Conservation (phyloP, 2,888 invertebrate genomes). For the Drosophila imparisetae region DNA sequence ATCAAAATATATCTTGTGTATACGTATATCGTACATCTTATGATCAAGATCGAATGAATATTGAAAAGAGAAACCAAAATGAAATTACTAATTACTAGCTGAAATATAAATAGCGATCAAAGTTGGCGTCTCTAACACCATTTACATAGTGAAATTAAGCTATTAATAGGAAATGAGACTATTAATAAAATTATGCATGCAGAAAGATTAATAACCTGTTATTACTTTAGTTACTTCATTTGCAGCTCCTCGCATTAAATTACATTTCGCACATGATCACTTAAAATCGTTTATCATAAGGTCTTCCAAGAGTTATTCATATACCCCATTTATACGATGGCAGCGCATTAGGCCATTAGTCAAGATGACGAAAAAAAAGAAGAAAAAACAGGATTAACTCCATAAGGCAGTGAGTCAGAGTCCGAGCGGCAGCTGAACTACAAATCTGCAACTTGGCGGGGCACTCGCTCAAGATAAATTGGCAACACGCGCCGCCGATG, state of each 20-base stretch:
- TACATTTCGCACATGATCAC: neutral
- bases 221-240: neutral
- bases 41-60: too few relatives aligned
- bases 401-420: slow-evolving; percentile 61
- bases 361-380: slow-evolving; percentile 28
- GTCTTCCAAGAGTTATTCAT: slow-evolving; percentile 2
- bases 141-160: neutral
- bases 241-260: neutral
- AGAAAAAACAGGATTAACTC: slow-evolving; percentile 64
- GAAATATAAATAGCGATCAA: too few relatives aligned
- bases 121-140: neutral
- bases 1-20: neutral
- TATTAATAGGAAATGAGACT: neutral
- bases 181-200: slow-evolving; percentile 1
- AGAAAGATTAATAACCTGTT: neutral
- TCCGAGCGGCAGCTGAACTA: slow-evolving; percentile 40
- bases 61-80: neutral
- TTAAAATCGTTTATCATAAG: neutral
- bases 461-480: slow-evolving; percentile 67
- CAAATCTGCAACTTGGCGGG: slow-evolving; percentile 61
- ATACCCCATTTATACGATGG: slow-evolving; percentile 5
- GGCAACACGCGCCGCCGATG: slow-evolving; percentile 75
- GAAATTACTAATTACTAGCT: too few relatives aligned
- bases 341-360: slow-evolving; percentile 43
- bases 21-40: too few relatives aligned